Conservation (phyloP, 2,888 invertebrate species). For the Phengaris alcon region DNA sequence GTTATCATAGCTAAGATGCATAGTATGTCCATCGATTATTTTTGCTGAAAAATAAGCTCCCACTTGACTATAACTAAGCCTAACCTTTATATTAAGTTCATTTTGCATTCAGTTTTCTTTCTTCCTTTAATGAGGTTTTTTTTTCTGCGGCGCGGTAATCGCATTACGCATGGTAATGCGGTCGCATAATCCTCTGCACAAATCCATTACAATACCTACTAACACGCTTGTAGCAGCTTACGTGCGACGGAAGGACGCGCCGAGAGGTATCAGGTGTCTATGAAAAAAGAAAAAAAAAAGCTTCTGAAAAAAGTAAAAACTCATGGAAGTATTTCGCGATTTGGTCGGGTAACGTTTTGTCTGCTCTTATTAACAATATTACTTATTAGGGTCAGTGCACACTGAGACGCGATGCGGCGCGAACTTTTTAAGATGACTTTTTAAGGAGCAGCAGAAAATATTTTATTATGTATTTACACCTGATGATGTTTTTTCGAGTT, state of each 20-base stretch:
- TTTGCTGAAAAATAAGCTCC: not conserved
- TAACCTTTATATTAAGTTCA: too few species aligned
- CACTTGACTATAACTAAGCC: not conserved
- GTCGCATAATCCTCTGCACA: conserved; percentile 14
- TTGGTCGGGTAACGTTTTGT: too few species aligned
- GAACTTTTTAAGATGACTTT: too few species aligned
- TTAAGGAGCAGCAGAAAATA: too few species aligned
- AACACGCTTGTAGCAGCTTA: conserved; percentile 27
- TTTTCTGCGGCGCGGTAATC: not conserved
- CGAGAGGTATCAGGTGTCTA: not conserved
- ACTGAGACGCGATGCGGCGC: too few species aligned
- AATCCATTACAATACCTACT: conserved; percentile 3
- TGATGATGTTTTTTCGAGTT: too few species aligned
- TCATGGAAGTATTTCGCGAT: too few species aligned
- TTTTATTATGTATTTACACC: too few species aligned
- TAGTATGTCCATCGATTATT: not conserved
- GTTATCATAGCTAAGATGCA: not conserved
- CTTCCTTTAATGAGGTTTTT: not conserved
- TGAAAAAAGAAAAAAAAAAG: not conserved
- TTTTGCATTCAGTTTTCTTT: too few species aligned
- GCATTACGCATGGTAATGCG: conserved; percentile 15
- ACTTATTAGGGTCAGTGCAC: too few species aligned
- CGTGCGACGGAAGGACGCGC: conserved; percentile 11
- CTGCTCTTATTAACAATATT: too few species aligned
- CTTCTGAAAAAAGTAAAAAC: not conserved